A percentile compares a stretch with the other conserved stretches of the same genome.
phyloP scores from a whole-genome alignment of 1,140 invertebrate genomes.

The Colletes gigas region DNA sequence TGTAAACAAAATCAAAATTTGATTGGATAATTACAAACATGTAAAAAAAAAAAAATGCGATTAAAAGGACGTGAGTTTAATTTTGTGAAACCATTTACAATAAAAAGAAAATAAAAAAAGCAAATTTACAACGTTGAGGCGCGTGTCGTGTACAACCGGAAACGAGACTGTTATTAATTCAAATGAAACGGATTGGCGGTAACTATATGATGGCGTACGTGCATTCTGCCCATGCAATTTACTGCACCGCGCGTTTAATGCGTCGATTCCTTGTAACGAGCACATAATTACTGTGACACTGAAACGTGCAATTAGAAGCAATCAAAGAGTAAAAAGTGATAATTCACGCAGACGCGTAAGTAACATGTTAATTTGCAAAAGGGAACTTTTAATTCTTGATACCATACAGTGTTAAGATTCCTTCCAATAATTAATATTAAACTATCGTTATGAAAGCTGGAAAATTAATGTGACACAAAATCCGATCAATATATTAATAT shows the following conservation, averaged over 20 bases:
- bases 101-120: not conserved
- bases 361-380: not conserved
- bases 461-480: not conserved
- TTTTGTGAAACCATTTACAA: not conserved
- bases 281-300: constrained; percentile 20
- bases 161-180: constrained; percentile 19
- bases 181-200: constrained; percentile 26
- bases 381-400: not conserved
- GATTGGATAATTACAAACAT: too few species aligned
- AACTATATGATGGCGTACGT: constrained; percentile 15
- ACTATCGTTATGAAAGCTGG: not conserved
- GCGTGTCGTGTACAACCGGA: constrained; percentile 1
- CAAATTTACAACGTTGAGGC: not conserved
- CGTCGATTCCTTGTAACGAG: constrained; percentile 28
- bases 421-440: not conserved
- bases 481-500: not conserved
- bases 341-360: not conserved
- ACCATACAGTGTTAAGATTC: too few species aligned
- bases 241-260: not conserved
- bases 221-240: constrained; percentile 9
- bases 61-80: not conserved
- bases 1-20: too few species aligned
- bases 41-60: not conserved
- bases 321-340: not conserved
- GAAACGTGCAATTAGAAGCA: constrained; percentile 21